Conservation (phyloP, 1,140 invertebrate species). For the Akabosia matsudoensis region DNA sequence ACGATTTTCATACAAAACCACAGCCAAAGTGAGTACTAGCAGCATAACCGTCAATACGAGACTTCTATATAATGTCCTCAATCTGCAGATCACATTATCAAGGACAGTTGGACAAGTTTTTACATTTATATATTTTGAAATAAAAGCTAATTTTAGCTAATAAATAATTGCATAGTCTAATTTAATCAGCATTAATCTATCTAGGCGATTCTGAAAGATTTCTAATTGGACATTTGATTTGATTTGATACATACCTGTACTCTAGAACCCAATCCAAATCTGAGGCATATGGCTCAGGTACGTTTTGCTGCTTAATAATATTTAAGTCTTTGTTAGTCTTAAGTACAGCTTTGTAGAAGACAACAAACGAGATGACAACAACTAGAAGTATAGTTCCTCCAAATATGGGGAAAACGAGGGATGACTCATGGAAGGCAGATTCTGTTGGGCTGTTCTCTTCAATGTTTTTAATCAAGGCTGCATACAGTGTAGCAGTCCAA, state of each 20-base stretch:
- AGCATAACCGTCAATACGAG: conserved; percentile 29
- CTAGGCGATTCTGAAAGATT: too few relatives aligned
- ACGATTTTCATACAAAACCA: conserved; percentile 36
- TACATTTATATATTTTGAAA: too few relatives aligned
- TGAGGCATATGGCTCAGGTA: background rate
- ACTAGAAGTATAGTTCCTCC: conserved; percentile 23
- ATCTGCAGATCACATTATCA: conserved; percentile 32
- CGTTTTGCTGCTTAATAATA: background rate
- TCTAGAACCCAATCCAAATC: background rate
- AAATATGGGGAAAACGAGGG: conserved; percentile 36
- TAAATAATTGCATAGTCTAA: too few relatives aligned
- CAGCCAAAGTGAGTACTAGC: conserved; percentile 32
- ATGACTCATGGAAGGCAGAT: conserved; percentile 27
- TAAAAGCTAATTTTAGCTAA: too few relatives aligned
- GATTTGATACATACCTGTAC: too few relatives aligned
- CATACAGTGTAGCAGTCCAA: conserved; percentile 36
- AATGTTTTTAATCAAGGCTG: background rate
- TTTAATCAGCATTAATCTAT: too few relatives aligned
- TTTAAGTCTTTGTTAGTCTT: background rate
- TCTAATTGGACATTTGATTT: too few relatives aligned
- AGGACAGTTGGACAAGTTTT: background rate
- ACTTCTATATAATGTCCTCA: conserved; percentile 34
- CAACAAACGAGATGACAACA: conserved; percentile 19
- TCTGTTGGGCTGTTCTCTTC: background rate
- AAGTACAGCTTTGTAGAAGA: conserved; percentile 38